These are phyloP conservation scores for Saturnia pavonia DNA, from an alignment of 2,888 invertebrate species.

Conservation along the genomic window DNA sequence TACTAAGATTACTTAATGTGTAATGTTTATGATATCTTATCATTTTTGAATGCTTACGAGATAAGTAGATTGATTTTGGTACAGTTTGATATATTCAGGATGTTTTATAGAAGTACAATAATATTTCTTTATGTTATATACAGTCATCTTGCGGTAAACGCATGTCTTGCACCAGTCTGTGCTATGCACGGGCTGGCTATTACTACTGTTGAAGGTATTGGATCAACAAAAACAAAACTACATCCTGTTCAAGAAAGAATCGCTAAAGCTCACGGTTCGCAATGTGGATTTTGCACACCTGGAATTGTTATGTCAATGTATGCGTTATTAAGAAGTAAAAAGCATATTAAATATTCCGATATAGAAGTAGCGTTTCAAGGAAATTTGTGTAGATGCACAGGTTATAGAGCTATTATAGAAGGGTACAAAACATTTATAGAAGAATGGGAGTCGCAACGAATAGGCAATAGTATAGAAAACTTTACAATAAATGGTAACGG, in stretches of 20 bases:
- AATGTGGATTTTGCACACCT: slow-evolving; percentile 94
- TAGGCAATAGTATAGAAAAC: slow-evolving; percentile 39
- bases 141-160: slow-evolving; percentile 90
- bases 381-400: slow-evolving; percentile 91
- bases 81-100: background rate
- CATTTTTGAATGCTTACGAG: too few relatives aligned
- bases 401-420: slow-evolving; percentile 92
- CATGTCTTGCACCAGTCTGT: slow-evolving; percentile 91
- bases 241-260: slow-evolving; percentile 92
- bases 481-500: slow-evolving; percentile 35
- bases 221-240: slow-evolving; percentile 86
- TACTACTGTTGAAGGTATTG: slow-evolving; percentile 94
- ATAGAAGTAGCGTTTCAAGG: slow-evolving; percentile 90
- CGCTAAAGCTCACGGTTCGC: slow-evolving; percentile 92
- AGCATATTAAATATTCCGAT: slow-evolving; percentile 78
- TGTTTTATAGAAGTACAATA: background rate
- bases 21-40: too few relatives aligned
- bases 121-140: slow-evolving; percentile 22
- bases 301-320: slow-evolving; percentile 97
- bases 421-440: slow-evolving; percentile 89
- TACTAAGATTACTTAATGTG: too few relatives aligned
- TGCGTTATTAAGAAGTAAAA: slow-evolving; percentile 84
- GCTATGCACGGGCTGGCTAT: slow-evolving; percentile 91
- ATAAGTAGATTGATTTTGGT: too few relatives aligned
- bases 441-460: slow-evolving; percentile 83